Evolutionary conservation across 2,797 vertebrate genomes (phyloP), one percentile per base, ranked within the genome.

Genomic region (Rhinichthys osculus): DNA sequence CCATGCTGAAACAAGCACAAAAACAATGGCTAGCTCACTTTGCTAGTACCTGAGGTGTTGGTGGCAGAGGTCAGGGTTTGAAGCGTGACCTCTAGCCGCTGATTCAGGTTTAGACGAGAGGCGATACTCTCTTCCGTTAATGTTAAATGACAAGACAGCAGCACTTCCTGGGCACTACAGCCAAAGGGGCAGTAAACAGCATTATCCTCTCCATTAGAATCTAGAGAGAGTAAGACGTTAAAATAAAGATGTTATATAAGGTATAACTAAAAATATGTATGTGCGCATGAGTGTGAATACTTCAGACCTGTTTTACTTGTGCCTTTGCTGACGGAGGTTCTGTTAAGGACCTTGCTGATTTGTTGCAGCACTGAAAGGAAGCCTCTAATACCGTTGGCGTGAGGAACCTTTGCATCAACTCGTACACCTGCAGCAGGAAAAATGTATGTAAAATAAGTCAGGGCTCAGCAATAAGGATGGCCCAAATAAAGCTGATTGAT

Each of bases 331-430:
- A 89, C 91, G 0, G 86, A 87, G 66, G 92, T 92, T 87, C 96
- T 97, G 89, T 96, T 99, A 85, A 99, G 94, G 90, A 99, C 96
- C 95, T 97, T 99, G 94, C 91, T 97, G 91, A 99, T 96, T 93
- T 97, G 96, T 74, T 98, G 97, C 76, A 99, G 94, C 71, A 99
- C 92, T 85, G 91, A 91, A 30, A 97, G 96, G 89, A 99, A 98
- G 54, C 98, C 98, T 87, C 91, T 94, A 87, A 99, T 92, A 19
- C 95, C 96, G 44, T 96, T 95, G 42, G 93, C 83, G 85, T 90
- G 93, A 76, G 93, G 84, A 23, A 92, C 89, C 71, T 93, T 90
- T 0, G 88, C 90, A 85, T 98, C 96, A 44, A 94, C 82, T 91
- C 82, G 93, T 8, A 95, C 92, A 84, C 96, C 98, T 99, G 91